phyloP scores from a whole-genome alignment of 2,113 vertebrate genomes.

The Scatophagus argus region DNA sequence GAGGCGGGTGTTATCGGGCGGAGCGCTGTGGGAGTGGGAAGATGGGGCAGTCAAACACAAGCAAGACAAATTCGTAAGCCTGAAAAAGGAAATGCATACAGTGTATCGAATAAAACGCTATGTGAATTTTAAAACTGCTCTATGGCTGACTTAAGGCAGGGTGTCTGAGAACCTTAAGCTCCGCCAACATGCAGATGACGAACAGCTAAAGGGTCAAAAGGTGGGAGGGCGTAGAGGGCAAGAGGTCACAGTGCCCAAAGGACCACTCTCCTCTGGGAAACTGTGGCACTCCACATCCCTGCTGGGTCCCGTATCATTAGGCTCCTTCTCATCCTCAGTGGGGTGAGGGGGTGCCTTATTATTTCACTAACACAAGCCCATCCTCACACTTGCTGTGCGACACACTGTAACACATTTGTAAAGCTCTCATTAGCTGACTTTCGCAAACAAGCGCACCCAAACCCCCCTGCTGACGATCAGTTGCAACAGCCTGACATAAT shows the following conservation, averaged over 20 bases:
- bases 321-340: constrained; percentile 46
- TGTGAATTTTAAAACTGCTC: too few species aligned
- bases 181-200: too few species aligned
- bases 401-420: constrained; percentile 26
- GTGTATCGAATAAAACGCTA: too few species aligned
- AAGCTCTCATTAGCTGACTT: constrained; percentile 56
- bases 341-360: constrained; percentile 28
- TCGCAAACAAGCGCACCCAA: constrained; percentile 22
- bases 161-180: too few species aligned
- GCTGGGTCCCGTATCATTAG: constrained; percentile 58
- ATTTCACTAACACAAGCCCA: constrained; percentile 41
- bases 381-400: constrained; percentile 21
- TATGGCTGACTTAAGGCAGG: too few species aligned
- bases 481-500: constrained; percentile 49
- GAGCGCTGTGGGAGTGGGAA: too few species aligned
- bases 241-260: constrained; percentile 55
- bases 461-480: constrained; percentile 4
- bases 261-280: too few species aligned
- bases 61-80: too few species aligned
- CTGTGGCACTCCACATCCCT: too few species aligned
- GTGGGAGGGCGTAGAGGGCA: constrained; percentile 11
- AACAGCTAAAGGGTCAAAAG: constrained; percentile 36
- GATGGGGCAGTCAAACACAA: too few species aligned
- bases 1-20: background rate
- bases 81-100: too few species aligned